A percentile compares a stretch with the other conserved stretches of the same genome.
These are phyloP conservation scores for Meandrusa payeni DNA, from an alignment of 2,888 invertebrate genomes.

Conservation along the genomic window DNA sequence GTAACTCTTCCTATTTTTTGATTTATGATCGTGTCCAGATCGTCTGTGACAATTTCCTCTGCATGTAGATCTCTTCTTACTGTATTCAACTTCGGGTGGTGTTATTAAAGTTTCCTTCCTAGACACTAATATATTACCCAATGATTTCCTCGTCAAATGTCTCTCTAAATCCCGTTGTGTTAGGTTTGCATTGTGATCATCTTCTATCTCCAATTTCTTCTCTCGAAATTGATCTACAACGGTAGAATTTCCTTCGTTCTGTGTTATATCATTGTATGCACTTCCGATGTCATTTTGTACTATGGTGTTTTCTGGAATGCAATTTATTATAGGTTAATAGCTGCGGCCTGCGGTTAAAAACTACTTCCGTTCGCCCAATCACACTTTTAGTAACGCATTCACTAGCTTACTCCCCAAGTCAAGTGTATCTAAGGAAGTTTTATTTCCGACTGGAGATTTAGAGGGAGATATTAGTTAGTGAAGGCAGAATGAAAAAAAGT, in stretches of 20 bases:
- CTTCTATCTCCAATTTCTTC: too few relatives aligned
- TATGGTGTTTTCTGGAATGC: neutral
- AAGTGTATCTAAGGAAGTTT: too few relatives aligned
- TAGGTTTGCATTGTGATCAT: neutral
- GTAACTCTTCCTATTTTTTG: neutral
- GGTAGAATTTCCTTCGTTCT: neutral
- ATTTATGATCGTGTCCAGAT: neutral
- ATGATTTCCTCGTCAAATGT: too few relatives aligned
- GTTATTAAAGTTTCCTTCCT: slow-evolving; percentile 1
- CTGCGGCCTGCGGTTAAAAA: too few relatives aligned
- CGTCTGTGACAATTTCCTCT: neutral
- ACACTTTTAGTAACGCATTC: too few relatives aligned
- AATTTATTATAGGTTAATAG: neutral
- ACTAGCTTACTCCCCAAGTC: too few relatives aligned
- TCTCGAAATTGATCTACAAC: too few relatives aligned
- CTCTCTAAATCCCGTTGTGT: too few relatives aligned
- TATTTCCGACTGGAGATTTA: too few relatives aligned
- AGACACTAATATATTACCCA: neutral
- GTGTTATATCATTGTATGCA: neutral
- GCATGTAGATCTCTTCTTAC: neutral
- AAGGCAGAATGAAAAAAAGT: too few relatives aligned
- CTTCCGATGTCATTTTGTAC: neutral
- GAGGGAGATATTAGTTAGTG: too few relatives aligned
- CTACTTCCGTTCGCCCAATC: too few relatives aligned
- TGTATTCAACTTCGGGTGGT: neutral